Evolutionary conservation across 2,888 invertebrate genomes (phyloP).

Genomic region (Deroplatys truncata): DNA sequence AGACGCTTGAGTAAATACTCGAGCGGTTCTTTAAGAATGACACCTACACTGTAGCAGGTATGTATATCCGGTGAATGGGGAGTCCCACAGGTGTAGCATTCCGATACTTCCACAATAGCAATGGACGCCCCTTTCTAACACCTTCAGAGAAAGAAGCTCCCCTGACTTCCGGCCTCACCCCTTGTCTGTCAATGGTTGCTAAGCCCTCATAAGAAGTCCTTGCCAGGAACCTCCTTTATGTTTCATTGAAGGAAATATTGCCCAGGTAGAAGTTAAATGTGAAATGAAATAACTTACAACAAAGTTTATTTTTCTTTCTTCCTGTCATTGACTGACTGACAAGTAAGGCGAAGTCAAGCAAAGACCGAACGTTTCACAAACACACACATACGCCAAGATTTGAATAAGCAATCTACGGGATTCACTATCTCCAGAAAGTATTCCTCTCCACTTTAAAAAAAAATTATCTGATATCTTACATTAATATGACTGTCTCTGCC

Average conservation of each 20-base stretch:
- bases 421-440: too few species aligned
- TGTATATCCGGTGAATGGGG: not conserved
- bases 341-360: not conserved
- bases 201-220: not conserved
- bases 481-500: too few species aligned
- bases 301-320: constrained; percentile 9
- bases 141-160: not conserved
- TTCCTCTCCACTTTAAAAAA: too few species aligned
- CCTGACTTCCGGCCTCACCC: not conserved
- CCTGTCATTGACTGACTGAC: not conserved
- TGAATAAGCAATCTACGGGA: too few species aligned
- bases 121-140: not conserved
- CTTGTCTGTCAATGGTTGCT: not conserved
- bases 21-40: not conserved
- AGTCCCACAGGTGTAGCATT: not conserved
- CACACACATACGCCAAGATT: too few species aligned
- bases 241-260: not conserved
- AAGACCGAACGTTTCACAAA: not conserved
- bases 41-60: not conserved
- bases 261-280: not conserved
- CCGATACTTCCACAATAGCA: not conserved
- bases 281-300: constrained; percentile 8
- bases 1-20: not conserved
- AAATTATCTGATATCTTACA: too few species aligned
- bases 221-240: not conserved